Percentiles rank a stretch among this genome's conserved stretches.
Conservation (phyloP, 2,888 invertebrate species). For the Ceraclea dissimilis region DNA sequence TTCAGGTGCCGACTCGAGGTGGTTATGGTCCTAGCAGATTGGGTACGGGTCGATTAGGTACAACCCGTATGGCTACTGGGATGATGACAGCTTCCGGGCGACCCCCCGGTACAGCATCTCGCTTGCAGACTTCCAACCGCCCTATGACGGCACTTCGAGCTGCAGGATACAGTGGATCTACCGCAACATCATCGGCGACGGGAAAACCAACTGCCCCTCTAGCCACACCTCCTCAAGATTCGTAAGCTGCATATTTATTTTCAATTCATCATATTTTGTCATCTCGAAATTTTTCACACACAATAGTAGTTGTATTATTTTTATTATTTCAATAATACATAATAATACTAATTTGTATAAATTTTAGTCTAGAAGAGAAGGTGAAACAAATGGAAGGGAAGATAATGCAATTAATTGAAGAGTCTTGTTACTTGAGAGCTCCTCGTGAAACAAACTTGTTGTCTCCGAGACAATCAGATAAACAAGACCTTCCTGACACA, state of each 20-base stretch:
- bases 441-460: slow-evolving; percentile 28
- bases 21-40: neutral
- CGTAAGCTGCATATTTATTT: slow-evolving; percentile 44
- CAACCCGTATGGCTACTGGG: slow-evolving; percentile 11
- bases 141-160: slow-evolving; percentile 97
- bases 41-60: slow-evolving; percentile 5
- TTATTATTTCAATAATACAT: too few relatives aligned
- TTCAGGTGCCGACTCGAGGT: neutral
- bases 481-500: slow-evolving; percentile 1
- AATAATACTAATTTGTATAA: too few relatives aligned
- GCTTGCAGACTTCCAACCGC: slow-evolving; percentile 33
- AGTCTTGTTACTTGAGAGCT: slow-evolving; percentile 61
- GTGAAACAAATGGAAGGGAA: slow-evolving; percentile 81
- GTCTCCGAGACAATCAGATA: slow-evolving; percentile 1
- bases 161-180: slow-evolving; percentile 84
- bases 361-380: slow-evolving; percentile 83
- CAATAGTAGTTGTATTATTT: too few relatives aligned
- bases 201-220: slow-evolving; percentile 47
- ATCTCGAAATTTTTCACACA: too few relatives aligned
- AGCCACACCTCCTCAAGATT: slow-evolving; percentile 70
- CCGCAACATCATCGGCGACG: slow-evolving; percentile 68
- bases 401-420: slow-evolving; percentile 84
- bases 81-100: slow-evolving; percentile 14
- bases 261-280: neutral
- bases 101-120: slow-evolving; percentile 35